Conservation (phyloP, 2,113 vertebrate species). For the Bambusicola thoracicus region DNA sequence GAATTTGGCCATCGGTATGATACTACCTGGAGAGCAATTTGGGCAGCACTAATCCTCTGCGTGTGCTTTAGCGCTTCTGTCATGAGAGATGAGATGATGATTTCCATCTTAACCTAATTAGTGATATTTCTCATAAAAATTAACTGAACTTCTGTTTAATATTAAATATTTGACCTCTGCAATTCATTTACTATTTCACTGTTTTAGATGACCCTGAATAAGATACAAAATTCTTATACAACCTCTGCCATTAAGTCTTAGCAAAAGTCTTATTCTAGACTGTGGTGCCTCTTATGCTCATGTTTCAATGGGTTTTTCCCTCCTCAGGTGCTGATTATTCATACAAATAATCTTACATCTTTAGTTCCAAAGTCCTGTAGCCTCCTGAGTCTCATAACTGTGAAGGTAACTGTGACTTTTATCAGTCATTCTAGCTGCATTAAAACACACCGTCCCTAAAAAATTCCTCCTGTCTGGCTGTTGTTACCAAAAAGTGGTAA, state of each 20-base stretch:
- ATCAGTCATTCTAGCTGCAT: background rate
- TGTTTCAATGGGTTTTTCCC: background rate
- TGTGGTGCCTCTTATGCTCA: background rate
- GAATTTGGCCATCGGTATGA: background rate
- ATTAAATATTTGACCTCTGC: background rate
- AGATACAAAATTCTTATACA: background rate
- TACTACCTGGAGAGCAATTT: background rate
- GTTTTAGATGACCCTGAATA: background rate
- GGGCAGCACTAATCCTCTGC: background rate
- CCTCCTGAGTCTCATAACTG: constrained; percentile 80
- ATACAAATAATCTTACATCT: constrained; percentile 86
- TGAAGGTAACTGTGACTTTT: constrained; percentile 83
- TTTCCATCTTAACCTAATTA: background rate
- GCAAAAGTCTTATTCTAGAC: background rate
- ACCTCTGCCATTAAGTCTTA: background rate
- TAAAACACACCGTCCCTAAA: background rate
- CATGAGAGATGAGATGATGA: background rate
- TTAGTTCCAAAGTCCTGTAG: constrained; percentile 89
- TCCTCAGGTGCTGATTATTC: constrained; percentile 88
- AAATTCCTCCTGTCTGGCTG: background rate
- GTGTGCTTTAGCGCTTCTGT: background rate
- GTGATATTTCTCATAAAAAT: background rate
- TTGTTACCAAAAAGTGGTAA: background rate
- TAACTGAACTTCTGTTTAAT: background rate
- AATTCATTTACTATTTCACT: background rate